Evolutionary conservation across 2,797 vertebrate genomes (phyloP), one percentile per base, ranked within the genome.

Genomic region (Hephaestus fuliginosus): DNA sequence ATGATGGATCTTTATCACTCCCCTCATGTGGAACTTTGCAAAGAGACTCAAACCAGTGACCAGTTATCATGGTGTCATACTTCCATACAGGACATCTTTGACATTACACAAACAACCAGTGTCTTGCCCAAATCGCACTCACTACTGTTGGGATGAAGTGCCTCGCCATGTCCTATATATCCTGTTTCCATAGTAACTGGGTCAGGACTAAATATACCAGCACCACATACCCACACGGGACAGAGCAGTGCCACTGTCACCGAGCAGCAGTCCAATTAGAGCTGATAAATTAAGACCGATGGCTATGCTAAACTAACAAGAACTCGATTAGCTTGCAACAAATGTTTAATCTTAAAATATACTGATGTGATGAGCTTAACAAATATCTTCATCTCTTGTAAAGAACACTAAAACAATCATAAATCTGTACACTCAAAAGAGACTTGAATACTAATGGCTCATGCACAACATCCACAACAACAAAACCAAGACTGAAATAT

Each of bases 161-260:
- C 72, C 85, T 88, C 51, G 18, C 73, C 71, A 74, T 92, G 94
- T 91, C 94, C 92, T 91, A 94, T 91, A 94, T 94, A 91, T 79
- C 79, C 84, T 39, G 92, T 93, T 93, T 87, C 93, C 92, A 93
- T 95, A 89, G 93, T 87, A 94, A 94, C 92, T 86, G 90, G 94
- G 94, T 94, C 93, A 93, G 90, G 53, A 91, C 94, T 95, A 95
- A 95, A 95, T 94, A 92, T 95, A 95, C 86, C 90, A 86, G 81
- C 88, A 80, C 64, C 83, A 86, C 86, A 84, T 86, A 86, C 90
- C 87, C 93, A 93, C 93, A 92, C 49, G 88, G 93, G 94, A 95
- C 86, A 70, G 89, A 92, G 70, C 76, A 80, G 82, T 66, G 85
- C 80, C 77, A 73, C 92, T 85, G 90, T 90, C 91, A 90, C 88